Conservation (phyloP, 2,888 invertebrate species). For the Zele albiditarsus region DNA sequence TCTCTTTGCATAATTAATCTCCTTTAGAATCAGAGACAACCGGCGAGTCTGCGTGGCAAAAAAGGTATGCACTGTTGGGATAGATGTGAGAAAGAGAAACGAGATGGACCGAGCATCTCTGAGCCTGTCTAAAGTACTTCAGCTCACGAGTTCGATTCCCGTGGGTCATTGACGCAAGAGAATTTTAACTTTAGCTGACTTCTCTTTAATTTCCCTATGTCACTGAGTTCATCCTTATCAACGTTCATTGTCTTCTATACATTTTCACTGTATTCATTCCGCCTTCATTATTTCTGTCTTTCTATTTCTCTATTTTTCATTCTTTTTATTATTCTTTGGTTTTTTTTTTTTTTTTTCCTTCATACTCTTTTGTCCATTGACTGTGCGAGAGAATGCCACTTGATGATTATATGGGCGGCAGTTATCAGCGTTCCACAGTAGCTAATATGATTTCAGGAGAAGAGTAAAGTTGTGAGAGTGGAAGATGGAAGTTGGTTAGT, state of each 20-base stretch:
- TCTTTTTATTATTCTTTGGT: not conserved
- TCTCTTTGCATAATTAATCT: conserved; percentile 31
- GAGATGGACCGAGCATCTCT: conserved; percentile 13
- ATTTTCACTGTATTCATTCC: not conserved
- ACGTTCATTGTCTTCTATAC: not conserved
- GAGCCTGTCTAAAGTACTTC: conserved; percentile 16
- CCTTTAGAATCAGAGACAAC: conserved; percentile 10
- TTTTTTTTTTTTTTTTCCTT: not conserved
- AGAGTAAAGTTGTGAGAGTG: conserved; percentile 40
- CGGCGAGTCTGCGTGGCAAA: not conserved
- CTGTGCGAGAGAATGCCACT: not conserved
- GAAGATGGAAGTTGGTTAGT: conserved; percentile 59
- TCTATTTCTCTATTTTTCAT: conserved; percentile 4
- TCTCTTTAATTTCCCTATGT: conserved; percentile 24
- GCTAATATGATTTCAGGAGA: conserved; percentile 51
- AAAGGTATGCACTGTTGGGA: conserved; percentile 10
- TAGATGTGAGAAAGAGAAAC: conserved; percentile 2
- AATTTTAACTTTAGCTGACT: conserved; percentile 21
- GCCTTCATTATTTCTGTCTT: not conserved
- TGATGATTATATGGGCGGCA: conserved; percentile 49
- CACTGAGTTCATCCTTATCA: conserved; percentile 9
- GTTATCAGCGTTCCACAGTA: conserved; percentile 50
- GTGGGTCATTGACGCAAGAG: conserved; percentile 10
- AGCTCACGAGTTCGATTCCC: conserved; percentile 2
- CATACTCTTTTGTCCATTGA: not conserved